Percentiles rank a stretch among this genome's conserved stretches.
Conservation (phyloP, 2,888 invertebrate species). For the Fragum fragum region DNA sequence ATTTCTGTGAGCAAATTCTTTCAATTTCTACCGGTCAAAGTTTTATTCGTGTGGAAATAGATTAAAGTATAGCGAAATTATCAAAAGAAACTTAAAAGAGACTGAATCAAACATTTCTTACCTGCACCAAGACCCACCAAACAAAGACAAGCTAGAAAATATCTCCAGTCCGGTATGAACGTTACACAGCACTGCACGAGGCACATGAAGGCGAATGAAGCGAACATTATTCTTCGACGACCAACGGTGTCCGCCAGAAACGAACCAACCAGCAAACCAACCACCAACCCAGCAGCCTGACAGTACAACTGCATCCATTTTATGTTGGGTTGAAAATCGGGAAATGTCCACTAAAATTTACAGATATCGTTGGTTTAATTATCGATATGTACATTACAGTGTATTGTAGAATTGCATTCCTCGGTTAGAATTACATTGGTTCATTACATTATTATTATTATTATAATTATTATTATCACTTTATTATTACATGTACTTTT, state of each 20-base stretch:
- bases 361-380: no score
- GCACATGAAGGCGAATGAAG: constrained; percentile 71
- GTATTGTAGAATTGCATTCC: no score
- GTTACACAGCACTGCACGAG: constrained; percentile 70
- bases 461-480: no score
- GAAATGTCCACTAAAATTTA: constrained; percentile 67
- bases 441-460: no score
- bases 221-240: constrained; percentile 72
- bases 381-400: no score
- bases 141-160: constrained; percentile 63
- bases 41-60: no score
- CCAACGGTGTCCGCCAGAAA: constrained; percentile 72
- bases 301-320: constrained; percentile 38
- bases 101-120: constrained; percentile 18
- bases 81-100: no score
- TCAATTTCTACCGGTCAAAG: no score
- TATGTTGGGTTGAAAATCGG: constrained; percentile 30
- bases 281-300: constrained; percentile 45
- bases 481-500: no score
- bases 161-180: constrained; percentile 67
- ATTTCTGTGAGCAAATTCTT: no score
- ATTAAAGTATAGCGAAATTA: no score
- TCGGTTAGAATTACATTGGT: no score
- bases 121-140: constrained; percentile 54
- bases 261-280: constrained; percentile 54